Conservation (phyloP, 2,113 vertebrate genomes). For the Pelecanoides urinatrix region DNA sequence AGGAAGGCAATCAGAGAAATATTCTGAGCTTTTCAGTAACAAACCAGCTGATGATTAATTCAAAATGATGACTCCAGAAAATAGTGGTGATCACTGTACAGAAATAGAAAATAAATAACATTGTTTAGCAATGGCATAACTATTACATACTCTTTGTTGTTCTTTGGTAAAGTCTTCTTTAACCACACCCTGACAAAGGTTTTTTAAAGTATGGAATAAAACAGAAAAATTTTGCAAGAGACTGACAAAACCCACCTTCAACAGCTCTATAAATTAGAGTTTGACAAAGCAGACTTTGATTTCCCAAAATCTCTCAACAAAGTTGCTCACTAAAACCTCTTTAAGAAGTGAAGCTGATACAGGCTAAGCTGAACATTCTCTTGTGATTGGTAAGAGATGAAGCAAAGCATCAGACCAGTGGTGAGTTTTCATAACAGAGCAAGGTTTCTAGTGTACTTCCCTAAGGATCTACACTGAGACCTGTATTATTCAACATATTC, state of each 20-base stretch:
- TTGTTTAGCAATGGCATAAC: background rate
- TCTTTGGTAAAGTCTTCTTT: background rate
- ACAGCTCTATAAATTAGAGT: background rate
- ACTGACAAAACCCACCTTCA: background rate
- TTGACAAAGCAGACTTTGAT: background rate
- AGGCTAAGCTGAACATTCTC: background rate
- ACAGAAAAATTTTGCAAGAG: background rate
- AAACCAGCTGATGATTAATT: background rate
- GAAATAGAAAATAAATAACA: background rate
- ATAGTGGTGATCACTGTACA: background rate
- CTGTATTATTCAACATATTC: background rate
- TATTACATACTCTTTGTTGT: background rate
- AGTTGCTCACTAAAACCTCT: background rate
- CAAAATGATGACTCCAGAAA: background rate
- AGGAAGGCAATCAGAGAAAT: conserved; percentile 1
- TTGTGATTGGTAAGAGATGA: background rate
- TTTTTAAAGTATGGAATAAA: background rate
- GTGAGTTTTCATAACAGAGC: background rate
- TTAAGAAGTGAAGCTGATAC: background rate
- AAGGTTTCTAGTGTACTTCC: background rate
- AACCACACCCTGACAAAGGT: background rate
- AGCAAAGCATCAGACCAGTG: background rate
- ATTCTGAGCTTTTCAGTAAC: background rate
- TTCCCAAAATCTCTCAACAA: background rate
- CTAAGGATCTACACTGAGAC: background rate